phyloP scores from a whole-genome alignment of 2,888 invertebrate species.

The Apamea anceps region DNA sequence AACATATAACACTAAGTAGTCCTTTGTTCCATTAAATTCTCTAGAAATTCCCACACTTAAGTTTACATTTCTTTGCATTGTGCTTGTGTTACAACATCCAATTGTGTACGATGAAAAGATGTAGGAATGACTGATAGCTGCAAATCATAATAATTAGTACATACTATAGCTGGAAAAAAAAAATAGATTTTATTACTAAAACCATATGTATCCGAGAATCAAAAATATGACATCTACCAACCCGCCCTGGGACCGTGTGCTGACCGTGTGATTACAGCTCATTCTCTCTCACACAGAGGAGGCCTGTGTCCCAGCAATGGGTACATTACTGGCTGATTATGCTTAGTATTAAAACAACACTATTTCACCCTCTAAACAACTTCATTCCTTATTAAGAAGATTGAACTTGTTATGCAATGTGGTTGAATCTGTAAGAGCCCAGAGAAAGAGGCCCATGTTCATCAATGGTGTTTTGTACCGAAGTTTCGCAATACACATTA shows the following conservation, averaged over 20 bases:
- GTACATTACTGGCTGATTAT: neutral
- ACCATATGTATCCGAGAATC: no score
- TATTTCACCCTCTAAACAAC: neutral
- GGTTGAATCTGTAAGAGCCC: neutral
- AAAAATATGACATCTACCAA: no score
- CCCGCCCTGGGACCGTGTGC: no score
- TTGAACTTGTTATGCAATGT: neutral
- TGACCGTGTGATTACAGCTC: no score
- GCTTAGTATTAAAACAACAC: neutral
- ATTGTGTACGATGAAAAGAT: neutral
- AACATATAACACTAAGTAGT: neutral
- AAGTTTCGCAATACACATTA: neutral
- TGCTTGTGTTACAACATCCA: neutral
- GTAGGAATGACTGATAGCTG: neutral
- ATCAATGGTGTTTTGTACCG: neutral
- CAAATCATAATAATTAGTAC: neutral
- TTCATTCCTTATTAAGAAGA: neutral
- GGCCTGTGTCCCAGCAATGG: no score
- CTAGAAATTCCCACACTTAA: neutral
- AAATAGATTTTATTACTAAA: neutral
- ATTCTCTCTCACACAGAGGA: no score
- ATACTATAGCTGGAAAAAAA: neutral
- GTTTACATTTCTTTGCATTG: neutral
- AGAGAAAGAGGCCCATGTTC: neutral
- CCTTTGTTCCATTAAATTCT: conserved; percentile 2